Percentiles rank a stretch among this genome's conserved stretches.
These are phyloP conservation scores for Sorex araneus DNA, from an alignment of 2,113 vertebrate genomes.

Conservation along the genomic window DNA sequence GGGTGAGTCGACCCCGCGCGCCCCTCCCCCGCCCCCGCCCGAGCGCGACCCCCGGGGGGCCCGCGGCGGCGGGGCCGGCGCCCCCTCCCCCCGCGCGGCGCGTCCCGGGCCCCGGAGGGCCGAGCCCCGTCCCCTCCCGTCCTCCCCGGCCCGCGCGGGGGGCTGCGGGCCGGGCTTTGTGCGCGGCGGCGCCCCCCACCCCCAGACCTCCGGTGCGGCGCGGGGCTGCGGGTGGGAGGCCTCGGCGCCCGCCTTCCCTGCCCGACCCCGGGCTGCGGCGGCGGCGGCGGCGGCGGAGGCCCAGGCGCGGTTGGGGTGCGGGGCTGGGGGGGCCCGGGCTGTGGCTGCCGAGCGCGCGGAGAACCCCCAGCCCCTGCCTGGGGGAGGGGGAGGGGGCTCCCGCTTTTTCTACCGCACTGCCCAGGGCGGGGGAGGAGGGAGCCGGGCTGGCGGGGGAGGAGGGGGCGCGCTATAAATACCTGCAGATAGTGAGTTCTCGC, in stretches of 20 bases:
- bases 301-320: constrained; percentile 67
- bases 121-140: constrained; percentile 29
- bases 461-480: constrained; percentile 81
- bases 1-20: constrained; percentile 83
- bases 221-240: constrained; percentile 68
- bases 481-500: constrained; percentile 81
- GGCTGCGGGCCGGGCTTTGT: constrained; percentile 71
- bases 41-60: background rate
- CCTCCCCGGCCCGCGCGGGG: background rate
- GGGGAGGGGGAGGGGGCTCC: background rate
- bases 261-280: constrained; percentile 46
- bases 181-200: constrained; percentile 43
- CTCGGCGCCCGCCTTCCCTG: constrained; percentile 57
- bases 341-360: background rate
- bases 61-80: background rate
- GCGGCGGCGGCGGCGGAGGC: constrained; percentile 52
- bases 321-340: constrained; percentile 33
- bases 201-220: constrained; percentile 11
- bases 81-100: constrained; percentile 66
- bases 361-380: background rate
- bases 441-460: constrained; percentile 46
- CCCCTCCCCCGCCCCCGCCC: constrained; percentile 27
- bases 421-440: constrained; percentile 66
- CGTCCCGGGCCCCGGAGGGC: constrained; percentile 36
- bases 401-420: constrained; percentile 63